phyloP scores from a whole-genome alignment of 2,797 vertebrate genomes.

The Sus cebifrons region DNA sequence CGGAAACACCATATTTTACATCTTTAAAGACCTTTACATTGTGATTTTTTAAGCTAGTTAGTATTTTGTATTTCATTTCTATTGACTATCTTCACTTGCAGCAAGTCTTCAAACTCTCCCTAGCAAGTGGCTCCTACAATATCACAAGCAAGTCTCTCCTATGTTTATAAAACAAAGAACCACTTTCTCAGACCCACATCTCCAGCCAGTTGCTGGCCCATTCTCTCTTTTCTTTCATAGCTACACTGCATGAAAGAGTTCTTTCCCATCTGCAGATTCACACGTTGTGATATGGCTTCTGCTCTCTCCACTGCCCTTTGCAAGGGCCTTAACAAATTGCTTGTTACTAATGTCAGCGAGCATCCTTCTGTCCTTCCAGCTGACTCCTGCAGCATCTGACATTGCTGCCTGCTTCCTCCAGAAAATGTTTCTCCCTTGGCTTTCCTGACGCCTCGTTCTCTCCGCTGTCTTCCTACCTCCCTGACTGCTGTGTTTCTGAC shows the following conservation, averaged over 20 bases:
- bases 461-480: neutral
- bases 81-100: neutral
- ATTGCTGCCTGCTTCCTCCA: neutral
- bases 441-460: neutral
- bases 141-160: neutral
- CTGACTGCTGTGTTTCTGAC: neutral
- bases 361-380: neutral
- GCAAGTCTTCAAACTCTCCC: slow-evolving; percentile 64
- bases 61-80: slow-evolving; percentile 41
- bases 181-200: neutral
- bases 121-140: neutral
- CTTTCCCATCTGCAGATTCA: neutral
- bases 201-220: neutral
- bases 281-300: neutral
- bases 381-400: neutral
- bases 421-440: neutral
- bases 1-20: slow-evolving; percentile 41
- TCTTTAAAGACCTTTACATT: slow-evolving; percentile 22
- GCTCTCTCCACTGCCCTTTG: neutral
- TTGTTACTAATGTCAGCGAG: neutral
- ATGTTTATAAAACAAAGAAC: slow-evolving; percentile 10
- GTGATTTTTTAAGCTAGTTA: slow-evolving; percentile 25
- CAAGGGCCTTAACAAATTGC: neutral
- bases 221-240: neutral
- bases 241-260: neutral